Evolutionary conservation across 2,888 invertebrate species (phyloP).

Genomic region (Trichopoda pennipes): DNA sequence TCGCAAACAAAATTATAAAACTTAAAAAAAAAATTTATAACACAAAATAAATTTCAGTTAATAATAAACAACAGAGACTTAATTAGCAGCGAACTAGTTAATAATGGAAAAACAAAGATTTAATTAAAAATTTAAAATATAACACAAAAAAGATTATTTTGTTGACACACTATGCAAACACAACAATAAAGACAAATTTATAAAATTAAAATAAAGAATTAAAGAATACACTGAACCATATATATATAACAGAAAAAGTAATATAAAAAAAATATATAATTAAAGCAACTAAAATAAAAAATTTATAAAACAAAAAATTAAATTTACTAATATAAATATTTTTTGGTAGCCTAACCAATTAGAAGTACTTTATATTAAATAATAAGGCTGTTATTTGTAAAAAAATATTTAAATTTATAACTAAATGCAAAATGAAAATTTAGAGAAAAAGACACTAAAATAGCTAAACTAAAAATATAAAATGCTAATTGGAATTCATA

Average conservation of each 20-base stretch:
- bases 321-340: conserved; percentile 42
- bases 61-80: conserved; percentile 71
- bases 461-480: conserved; percentile 19
- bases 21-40: conserved; percentile 48
- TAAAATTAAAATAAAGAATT: conserved; percentile 24
- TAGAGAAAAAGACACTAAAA: conserved; percentile 36
- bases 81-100: conserved; percentile 67
- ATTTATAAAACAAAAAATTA: conserved; percentile 36
- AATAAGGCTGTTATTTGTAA: conserved; percentile 80
- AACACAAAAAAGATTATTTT: conserved; percentile 28
- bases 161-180: conserved; percentile 36
- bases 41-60: conserved; percentile 70
- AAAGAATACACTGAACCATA: conserved; percentile 25
- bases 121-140: conserved; percentile 66
- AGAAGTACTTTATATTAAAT: conserved; percentile 73
- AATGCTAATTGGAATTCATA: conserved; percentile 49
- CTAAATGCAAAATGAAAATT: conserved; percentile 48
- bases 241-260: conserved; percentile 35
- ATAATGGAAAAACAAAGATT: conserved; percentile 65
- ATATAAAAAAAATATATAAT: conserved; percentile 2
- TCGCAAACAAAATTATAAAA: conserved; percentile 27
- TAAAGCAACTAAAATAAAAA: conserved; percentile 55
- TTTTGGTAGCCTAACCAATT: conserved; percentile 41
- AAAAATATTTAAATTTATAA: conserved; percentile 61
- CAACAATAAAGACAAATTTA: conserved; percentile 67